phyloP scores from a whole-genome alignment of 2,888 invertebrate species.

The Stenodera caucasica region DNA sequence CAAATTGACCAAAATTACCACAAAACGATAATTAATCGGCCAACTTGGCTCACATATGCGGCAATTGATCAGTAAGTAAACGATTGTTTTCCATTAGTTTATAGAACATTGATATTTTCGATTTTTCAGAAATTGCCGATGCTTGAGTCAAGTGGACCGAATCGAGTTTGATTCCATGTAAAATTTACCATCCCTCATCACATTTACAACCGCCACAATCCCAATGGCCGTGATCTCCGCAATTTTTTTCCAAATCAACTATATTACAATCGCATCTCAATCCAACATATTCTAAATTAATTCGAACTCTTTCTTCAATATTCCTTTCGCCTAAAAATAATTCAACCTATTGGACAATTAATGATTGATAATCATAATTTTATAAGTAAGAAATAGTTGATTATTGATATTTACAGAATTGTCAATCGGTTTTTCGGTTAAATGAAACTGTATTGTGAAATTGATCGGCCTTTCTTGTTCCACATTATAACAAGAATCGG shows the following conservation, averaged over 20 bases:
- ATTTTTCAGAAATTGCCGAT: slow-evolving; percentile 52
- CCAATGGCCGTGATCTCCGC: slow-evolving; percentile 55
- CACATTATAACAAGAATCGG: slow-evolving; percentile 62
- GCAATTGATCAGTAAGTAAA: slow-evolving; percentile 43
- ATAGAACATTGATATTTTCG: no score
- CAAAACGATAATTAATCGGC: no score
- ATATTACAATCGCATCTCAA: slow-evolving; percentile 61
- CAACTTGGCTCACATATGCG: neutral
- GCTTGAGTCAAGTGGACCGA: slow-evolving; percentile 27
- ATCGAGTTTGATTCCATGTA: neutral
- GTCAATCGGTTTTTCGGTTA: slow-evolving; percentile 41
- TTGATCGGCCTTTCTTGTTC: slow-evolving; percentile 65
- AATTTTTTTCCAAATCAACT: slow-evolving; percentile 64
- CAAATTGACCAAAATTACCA: no score
- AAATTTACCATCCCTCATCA: slow-evolving; percentile 63
- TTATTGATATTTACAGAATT: slow-evolving; percentile 1
- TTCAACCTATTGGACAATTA: no score
- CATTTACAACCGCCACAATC: slow-evolving; percentile 64
- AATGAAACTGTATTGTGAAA: slow-evolving; percentile 65
- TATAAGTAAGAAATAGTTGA: no score
- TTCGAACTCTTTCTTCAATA: slow-evolving; percentile 67
- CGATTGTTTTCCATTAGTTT: no score
- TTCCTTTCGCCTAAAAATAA: slow-evolving; percentile 76
- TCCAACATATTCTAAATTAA: slow-evolving; percentile 65
- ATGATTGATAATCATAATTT: no score